phyloP scores from a whole-genome alignment of 2,888 invertebrate species.

The Drosophila planitibia region DNA sequence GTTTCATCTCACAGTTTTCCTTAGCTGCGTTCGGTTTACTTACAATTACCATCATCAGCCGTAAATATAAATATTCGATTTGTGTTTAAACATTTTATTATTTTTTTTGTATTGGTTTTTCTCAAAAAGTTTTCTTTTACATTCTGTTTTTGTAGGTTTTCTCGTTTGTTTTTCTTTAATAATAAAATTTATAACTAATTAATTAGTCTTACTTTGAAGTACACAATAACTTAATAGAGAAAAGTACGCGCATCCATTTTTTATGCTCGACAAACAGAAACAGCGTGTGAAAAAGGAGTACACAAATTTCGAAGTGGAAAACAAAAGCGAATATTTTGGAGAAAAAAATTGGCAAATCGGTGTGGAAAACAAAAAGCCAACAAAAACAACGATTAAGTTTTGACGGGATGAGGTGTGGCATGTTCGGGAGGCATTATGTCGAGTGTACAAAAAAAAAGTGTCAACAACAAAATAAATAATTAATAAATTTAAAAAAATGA shows the following conservation, averaged over 20 bases:
- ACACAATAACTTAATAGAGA: constrained; percentile 80
- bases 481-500: constrained; percentile 32
- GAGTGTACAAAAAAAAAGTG: neutral
- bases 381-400: neutral
- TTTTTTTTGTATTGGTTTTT: constrained; percentile 63
- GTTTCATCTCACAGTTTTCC: neutral
- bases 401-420: neutral
- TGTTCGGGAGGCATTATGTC: neutral
- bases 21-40: neutral
- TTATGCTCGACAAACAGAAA: constrained; percentile 63
- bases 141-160: constrained; percentile 62
- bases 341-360: constrained; percentile 14
- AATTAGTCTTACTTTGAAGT: constrained; percentile 84
- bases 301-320: constrained; percentile 21
- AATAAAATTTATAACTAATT: constrained; percentile 73
- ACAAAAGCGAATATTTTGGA: neutral
- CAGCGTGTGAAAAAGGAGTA: constrained; percentile 35
- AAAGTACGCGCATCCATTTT: constrained; percentile 63
- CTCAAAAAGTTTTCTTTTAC: constrained; percentile 69
- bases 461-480: constrained; percentile 24
- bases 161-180: constrained; percentile 45
- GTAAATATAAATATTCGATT: neutral
- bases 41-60: neutral
- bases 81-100: constrained; percentile 69
- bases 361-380: constrained; percentile 13